Conservation (phyloP, 2,797 vertebrate genomes). For the Protonibea diacanthus region DNA sequence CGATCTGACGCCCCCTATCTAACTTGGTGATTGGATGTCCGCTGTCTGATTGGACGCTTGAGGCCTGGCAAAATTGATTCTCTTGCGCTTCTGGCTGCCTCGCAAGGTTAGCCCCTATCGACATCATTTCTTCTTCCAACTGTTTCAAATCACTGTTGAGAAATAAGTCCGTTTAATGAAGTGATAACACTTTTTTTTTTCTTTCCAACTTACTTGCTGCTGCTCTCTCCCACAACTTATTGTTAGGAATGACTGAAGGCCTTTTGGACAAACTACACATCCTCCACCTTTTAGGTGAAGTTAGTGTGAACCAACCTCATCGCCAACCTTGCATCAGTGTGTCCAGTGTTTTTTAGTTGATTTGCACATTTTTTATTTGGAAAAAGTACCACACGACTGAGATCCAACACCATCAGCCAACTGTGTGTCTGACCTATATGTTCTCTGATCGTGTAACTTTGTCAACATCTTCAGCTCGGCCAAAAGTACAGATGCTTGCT, state of each 20-base stretch:
- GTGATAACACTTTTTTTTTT: no score
- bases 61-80: no score
- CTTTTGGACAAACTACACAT: background rate
- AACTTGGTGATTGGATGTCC: no score
- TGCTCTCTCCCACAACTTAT: background rate
- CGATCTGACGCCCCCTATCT: background rate
- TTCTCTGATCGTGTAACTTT: background rate
- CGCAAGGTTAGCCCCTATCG: background rate
- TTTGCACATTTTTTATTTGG: background rate
- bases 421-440: background rate
- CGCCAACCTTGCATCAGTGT: no score
- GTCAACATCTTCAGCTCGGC: background rate
- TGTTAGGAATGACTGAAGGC: background rate
- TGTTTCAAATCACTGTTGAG: background rate
- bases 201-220: background rate
- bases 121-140: background rate
- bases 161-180: no score
- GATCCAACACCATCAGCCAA: background rate
- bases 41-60: no score
- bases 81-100: no score
- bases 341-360: background rate
- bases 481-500: constrained; percentile 3
- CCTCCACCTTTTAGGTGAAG: background rate
- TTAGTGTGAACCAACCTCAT: no score
- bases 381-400: background rate